Percentiles rank a stretch among this genome's conserved stretches.
Conservation (phyloP, 92 coral and sea anemone genomes). For the Porites cylindrica region DNA sequence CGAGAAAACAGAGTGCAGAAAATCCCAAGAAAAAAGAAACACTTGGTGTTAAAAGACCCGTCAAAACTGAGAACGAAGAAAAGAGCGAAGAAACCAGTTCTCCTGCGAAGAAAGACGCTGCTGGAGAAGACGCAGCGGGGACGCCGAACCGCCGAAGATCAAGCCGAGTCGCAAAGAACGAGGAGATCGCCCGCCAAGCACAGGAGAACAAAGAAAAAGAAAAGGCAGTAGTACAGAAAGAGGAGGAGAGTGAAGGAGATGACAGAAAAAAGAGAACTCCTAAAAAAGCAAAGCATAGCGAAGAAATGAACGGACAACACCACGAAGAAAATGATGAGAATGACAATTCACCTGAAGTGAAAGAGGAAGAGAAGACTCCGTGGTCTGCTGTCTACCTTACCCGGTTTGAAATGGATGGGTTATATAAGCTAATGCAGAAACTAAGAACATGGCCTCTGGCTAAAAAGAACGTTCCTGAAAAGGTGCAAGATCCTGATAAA, state of each 20-base stretch:
- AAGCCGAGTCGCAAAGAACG: slow-evolving; percentile 68
- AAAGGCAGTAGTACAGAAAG: slow-evolving; percentile 33
- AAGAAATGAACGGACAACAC: slow-evolving; percentile 48
- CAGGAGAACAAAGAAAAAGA: slow-evolving; percentile 57
- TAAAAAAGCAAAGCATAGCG: slow-evolving; percentile 49
- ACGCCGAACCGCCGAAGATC: slow-evolving; percentile 76
- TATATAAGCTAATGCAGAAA: slow-evolving; percentile 70
- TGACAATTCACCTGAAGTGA: slow-evolving; percentile 36
- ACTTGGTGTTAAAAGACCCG: neutral
- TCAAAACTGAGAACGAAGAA: slow-evolving; percentile 13
- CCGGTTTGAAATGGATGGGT: slow-evolving; percentile 75
- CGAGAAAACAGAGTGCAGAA: neutral
- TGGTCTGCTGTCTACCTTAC: slow-evolving; percentile 95
- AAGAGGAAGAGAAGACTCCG: slow-evolving; percentile 56
- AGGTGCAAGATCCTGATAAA: slow-evolving; percentile 63
- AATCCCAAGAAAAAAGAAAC: slow-evolving; percentile 7
- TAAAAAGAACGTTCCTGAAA: slow-evolving; percentile 73
- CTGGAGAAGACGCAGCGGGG: slow-evolving; percentile 31
- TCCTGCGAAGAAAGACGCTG: neutral
- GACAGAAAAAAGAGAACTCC: slow-evolving; percentile 20
- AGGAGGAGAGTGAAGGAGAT: slow-evolving; percentile 12
- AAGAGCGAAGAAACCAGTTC: slow-evolving; percentile 23
- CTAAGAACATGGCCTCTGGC: slow-evolving; percentile 88
- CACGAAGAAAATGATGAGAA: slow-evolving; percentile 55
- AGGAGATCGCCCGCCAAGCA: slow-evolving; percentile 59